Evolutionary conservation across 2,797 vertebrate genomes (phyloP), one percentile per base, ranked within the genome.

Genomic region (Pseudomugil gertrudae): DNA sequence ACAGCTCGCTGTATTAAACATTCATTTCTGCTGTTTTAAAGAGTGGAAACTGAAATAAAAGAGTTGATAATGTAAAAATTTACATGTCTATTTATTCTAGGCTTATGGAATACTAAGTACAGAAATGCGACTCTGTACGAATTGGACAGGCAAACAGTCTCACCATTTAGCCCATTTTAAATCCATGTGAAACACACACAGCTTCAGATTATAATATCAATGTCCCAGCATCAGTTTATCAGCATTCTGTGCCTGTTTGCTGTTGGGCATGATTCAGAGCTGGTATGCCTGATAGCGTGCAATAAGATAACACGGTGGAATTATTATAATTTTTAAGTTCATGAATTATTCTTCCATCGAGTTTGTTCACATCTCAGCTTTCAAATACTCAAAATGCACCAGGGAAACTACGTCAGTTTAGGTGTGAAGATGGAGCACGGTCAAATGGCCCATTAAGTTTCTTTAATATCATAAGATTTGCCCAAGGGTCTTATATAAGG

Each of bases 101-200:
- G 62, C 70, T 1, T 60, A 35, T 71, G 14, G 36, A 69, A 76
- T 56, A 50, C 40, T 68, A 50, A 45, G 48, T 61, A 68, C 19
- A 70, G 72, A 71, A 27, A 57, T 33, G 63, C 40, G n/a, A 57
- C 68, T 67, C 19, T 67, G 30, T 30, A 21, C 60, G 54, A 36
- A 70, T 43, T 56, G 64, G 67, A 82, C 26, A 7, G 7, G 40
- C 58, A 66, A 71, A 38, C 66, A 80, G 75, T 83, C 36, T 78
- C 26, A 78, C 53, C 78, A 83, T 74, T 17, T 58, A 67, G 83
- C 64, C 57, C 63, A 33, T 63, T 63, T 74, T 47, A 66, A 64
- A 77, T 76, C 61, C 66, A 29, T 74, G 69, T 52, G 29, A 84
- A 83, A 63, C 66, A 78, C 62, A 51, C 52, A 66, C 55, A 55